Base-by-base conservation (phyloP, 2,888 invertebrate species). In the Trachelus stipa region DNA sequence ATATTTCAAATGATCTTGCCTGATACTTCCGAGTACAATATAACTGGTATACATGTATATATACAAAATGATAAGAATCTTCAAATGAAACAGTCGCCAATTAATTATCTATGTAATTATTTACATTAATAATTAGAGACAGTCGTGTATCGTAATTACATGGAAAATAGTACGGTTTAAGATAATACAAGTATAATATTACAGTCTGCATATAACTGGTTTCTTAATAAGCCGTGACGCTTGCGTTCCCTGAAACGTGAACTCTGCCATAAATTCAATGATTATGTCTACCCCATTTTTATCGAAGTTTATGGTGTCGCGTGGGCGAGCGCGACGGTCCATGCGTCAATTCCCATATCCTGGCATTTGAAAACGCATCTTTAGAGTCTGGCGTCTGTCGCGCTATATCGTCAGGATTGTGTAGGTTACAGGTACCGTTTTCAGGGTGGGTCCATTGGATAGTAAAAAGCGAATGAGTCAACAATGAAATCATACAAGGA, bases 211-310 rank as follows among this genome's bases (percentile, higher is more conserved):
- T 69, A 30, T 75, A 75, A 75, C 75, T 78, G 75, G 69, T 75
- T 78, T 73, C 75, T 75, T 78, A 78, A 78, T 78, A 75, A 74
- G 77, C 37, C 77, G 68, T 34, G 56, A 75, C 74, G 77, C 75
- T 78, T 75, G 69, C 71, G 75, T 75, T 71, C 34, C 75, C 75
- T 71, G 69, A 74, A 77, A 74, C 74, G 68, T 74, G 77, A 76
- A 76, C 76, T 35, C 73, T 68, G 77, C n/a, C 77, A 74, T 77
- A 77, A 77, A 77, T 77, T 74, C 73, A 73, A 73, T 73, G 77
- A 77, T 77, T 77, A 68, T 73, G 77, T 77, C 77, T 77, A 77
- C 77, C 73, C 34, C 73, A 74, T 77, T 77, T 77, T 73, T 73
- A 77, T 77, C 35, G 35, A 68, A 74, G 68, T 77, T 77, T 77